Evolutionary conservation across 1,140 invertebrate genomes (phyloP), one percentile per base, ranked within the genome.

Genomic region (Temnothorax curvispinosus): DNA sequence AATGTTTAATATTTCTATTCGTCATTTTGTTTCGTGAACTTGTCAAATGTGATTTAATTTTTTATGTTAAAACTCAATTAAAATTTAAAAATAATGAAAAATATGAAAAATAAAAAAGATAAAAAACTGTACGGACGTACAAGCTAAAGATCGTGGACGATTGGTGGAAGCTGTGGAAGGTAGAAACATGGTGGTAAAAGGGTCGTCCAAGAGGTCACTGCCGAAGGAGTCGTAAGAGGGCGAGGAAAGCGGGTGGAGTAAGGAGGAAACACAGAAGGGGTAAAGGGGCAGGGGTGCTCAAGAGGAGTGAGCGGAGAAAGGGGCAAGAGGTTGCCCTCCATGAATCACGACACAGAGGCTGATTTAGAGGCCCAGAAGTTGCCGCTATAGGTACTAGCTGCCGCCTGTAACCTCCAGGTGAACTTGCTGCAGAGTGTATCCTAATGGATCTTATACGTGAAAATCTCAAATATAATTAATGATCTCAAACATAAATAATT

Each of bases 281-380:
- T 69, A 60, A 78, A 84, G 89, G 85, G 85, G 69, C 65, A 85
- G 85, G 50, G 89, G 64, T 71, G 71, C 72, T 87, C 69, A 76
- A 87, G 69, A 56, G 72, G 56, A 54, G 87, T 4, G 75, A 82
- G 65, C 56, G 78, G 67, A 75, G 75, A 88, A 82, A 78, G 88
- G 81, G 86, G 87, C 87, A 91, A 92, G 91, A 93, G 93, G 92
- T 94, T 94, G 93, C 93, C 92, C 92, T 93, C 94, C 92, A 94
- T 94, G 93, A 94, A 94, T 94, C 94, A 94, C 94, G 93, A 94
- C 92, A 92, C 93, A 90, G 92, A 93, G 93, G 92, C 94, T 95
- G 95, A 95, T 95, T 95, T 95, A 95, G 93, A 93, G 91, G 94
- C 93, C 89, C 93, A 94, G 93, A 93, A 95, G 93, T 95, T 93